A percentile compares a stretch with the other conserved stretches of the same genome.
Conservation (phyloP, 2,113 vertebrate species). For the Donacobius atricapilla region DNA sequence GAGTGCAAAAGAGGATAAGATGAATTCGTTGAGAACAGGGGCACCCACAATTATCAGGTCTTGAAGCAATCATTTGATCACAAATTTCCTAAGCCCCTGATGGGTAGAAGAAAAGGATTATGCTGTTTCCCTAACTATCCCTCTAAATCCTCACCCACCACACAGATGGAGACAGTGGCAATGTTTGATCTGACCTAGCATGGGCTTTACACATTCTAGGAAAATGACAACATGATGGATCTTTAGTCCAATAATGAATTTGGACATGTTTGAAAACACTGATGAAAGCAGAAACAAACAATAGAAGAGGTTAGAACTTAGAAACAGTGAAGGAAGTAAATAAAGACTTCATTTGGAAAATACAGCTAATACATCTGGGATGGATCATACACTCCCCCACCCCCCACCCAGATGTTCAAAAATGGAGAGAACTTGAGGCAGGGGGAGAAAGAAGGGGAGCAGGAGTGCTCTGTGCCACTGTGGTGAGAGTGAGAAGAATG, state of each 20-base stretch:
- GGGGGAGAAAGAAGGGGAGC: background rate
- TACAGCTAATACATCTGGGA: background rate
- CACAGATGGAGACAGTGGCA: background rate
- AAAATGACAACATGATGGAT: background rate
- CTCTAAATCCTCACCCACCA: accelerated
- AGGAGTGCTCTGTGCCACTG: background rate
- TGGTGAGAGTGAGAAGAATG: background rate
- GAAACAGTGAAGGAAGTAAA: conserved; percentile 27
- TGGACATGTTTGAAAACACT: background rate
- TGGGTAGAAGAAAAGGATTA: background rate
- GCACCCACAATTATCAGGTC: background rate
- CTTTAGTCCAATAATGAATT: background rate
- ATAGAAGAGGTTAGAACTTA: background rate
- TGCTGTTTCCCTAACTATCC: background rate
- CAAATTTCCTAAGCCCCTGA: background rate
- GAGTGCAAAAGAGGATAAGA: background rate
- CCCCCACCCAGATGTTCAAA: background rate
- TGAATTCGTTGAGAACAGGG: background rate
- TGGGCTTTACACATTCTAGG: background rate
- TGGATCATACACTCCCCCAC: background rate
- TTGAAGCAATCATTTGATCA: background rate
- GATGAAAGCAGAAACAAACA: background rate
- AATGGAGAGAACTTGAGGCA: background rate
- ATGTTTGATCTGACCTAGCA: background rate
- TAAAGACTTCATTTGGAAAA: conserved; percentile 37